A percentile compares a stretch with the other conserved stretches of the same genome.
Conservation (phyloP, 1,140 invertebrate genomes). For the Venustaconcha ellipsiformis region DNA sequence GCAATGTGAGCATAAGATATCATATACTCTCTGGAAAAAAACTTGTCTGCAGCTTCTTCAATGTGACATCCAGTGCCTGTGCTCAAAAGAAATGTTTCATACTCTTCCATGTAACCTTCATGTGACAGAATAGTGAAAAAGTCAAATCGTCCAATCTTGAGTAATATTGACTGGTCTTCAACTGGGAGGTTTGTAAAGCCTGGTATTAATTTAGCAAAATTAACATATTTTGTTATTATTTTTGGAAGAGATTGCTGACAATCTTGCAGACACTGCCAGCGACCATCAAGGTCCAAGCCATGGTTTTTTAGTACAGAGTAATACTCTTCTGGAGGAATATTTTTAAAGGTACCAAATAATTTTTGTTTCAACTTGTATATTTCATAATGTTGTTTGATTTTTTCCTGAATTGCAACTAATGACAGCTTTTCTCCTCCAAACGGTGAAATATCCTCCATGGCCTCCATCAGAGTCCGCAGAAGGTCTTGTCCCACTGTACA, state of each 20-base stretch:
- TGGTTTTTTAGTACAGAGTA: slow-evolving; percentile 10
- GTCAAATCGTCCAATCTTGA: slow-evolving; percentile 12
- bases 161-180: slow-evolving; percentile 11
- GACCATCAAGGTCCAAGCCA: slow-evolving; percentile 26
- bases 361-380: slow-evolving; percentile 8
- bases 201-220: slow-evolving; percentile 27
- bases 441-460: slow-evolving; percentile 12
- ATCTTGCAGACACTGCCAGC: slow-evolving; percentile 9
- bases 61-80: slow-evolving; percentile 19
- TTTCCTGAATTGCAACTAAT: slow-evolving; percentile 5
- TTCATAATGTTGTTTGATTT: slow-evolving; percentile 13
- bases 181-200: slow-evolving; percentile 12
- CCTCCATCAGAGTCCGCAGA: slow-evolving; percentile 6
- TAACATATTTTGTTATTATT: slow-evolving; percentile 6
- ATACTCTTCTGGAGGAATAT: slow-evolving; percentile 21
- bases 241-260: slow-evolving; percentile 11
- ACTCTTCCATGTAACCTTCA: slow-evolving; percentile 8
- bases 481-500: background rate
- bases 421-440: slow-evolving; percentile 17
- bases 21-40: background rate
- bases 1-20: background rate
- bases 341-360: slow-evolving; percentile 18
- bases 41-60: slow-evolving; percentile 15
- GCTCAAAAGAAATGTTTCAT: background rate
- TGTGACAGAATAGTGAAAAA: slow-evolving; percentile 15